A percentile compares a stretch with the other conserved stretches of the same genome.
phyloP scores from a whole-genome alignment of 2,797 vertebrate species.

The Danionella dracula region DNA sequence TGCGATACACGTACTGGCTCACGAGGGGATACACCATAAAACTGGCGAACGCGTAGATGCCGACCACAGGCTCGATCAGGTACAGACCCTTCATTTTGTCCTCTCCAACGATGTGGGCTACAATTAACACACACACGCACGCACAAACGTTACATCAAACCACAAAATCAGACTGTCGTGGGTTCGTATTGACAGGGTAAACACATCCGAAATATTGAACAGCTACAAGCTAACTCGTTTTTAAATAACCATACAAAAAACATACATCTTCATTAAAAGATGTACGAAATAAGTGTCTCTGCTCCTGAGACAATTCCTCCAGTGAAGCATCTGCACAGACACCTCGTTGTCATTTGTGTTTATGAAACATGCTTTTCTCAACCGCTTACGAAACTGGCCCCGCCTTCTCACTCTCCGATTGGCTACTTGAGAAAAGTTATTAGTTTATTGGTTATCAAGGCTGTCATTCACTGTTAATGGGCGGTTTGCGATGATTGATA shows the following conservation, averaged over 20 bases:
- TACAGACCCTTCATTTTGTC: conserved; percentile 74
- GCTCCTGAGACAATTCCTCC: background rate
- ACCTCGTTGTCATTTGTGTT: background rate
- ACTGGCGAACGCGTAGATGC: conserved; percentile 76
- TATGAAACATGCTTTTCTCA: background rate
- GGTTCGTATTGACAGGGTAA: background rate
- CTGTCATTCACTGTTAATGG: conserved; percentile 42
- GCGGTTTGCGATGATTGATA: background rate
- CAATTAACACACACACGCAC: no score
- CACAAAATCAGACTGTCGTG: background rate
- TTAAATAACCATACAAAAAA: background rate
- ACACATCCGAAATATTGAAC: background rate
- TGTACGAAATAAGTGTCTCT: background rate
- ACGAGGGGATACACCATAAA: conserved; percentile 70
- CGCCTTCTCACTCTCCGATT: conserved; percentile 34
- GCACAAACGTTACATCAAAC: background rate
- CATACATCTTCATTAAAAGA: background rate
- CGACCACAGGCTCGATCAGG: conserved; percentile 84
- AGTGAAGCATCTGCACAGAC: background rate
- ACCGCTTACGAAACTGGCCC: conserved; percentile 4
- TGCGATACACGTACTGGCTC: conserved; percentile 85
- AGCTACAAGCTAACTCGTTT: background rate
- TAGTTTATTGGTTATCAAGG: background rate
- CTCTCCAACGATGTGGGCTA: background rate
- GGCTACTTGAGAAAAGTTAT: background rate